These are phyloP conservation scores for Equus quagga DNA, from an alignment of 2,113 vertebrate genomes.

Conservation along the genomic window DNA sequence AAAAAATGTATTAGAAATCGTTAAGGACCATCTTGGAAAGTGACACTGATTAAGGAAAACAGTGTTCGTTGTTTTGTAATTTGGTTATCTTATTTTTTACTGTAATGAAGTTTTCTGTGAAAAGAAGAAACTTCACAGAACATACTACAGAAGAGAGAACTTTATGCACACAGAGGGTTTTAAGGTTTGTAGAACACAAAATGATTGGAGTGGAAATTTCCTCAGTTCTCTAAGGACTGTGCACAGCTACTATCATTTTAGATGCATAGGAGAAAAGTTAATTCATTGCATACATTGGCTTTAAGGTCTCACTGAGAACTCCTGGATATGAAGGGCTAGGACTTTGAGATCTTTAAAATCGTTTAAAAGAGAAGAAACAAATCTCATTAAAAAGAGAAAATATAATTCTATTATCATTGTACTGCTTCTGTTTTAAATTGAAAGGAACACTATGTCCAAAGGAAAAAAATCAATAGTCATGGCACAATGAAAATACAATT, in stretches of 20 bases:
- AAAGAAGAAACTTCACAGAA: neutral
- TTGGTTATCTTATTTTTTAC: neutral
- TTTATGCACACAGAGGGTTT: neutral
- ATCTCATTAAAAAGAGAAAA: slow-evolving; percentile 30
- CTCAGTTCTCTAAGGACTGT: neutral
- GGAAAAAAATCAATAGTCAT: slow-evolving; percentile 20
- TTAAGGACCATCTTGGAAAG: neutral
- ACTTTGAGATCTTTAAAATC: neutral
- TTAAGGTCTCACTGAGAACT: neutral
- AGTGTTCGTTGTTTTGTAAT: neutral
- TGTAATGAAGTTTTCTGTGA: neutral
- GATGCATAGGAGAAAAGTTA: neutral
- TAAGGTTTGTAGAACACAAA: neutral
- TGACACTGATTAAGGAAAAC: neutral
- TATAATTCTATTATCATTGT: neutral
- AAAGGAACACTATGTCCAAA: neutral
- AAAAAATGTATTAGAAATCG: neutral
- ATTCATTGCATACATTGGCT: neutral
- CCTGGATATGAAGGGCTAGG: neutral
- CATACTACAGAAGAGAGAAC: neutral
- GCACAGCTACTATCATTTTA: neutral
- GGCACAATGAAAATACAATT: slow-evolving; percentile 58
- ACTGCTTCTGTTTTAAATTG: neutral
- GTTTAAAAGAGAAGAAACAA: slow-evolving; percentile 34
- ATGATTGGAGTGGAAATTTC: neutral